Evolutionary conservation across 2,797 vertebrate species (phyloP).

Genomic region (Acridotheres tristis): DNA sequence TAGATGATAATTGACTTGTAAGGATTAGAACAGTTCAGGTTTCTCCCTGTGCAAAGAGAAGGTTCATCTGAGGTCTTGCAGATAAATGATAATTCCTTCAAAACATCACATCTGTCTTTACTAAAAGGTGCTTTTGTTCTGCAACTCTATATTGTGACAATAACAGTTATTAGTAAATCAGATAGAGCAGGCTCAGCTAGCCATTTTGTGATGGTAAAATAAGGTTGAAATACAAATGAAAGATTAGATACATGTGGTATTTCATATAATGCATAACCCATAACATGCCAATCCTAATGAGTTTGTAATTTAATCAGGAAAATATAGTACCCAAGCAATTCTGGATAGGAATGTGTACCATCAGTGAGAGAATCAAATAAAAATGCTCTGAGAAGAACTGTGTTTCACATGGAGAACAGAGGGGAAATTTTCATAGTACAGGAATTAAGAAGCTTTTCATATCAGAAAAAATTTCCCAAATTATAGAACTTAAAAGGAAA

Average conservation of each 20-base stretch:
- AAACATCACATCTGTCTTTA: slow-evolving; percentile 15
- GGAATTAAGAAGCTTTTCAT: neutral
- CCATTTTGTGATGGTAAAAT: neutral
- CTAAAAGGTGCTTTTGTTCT: slow-evolving; percentile 20
- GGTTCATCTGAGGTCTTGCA: slow-evolving; percentile 66
- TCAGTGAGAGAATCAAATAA: neutral
- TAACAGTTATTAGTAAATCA: slow-evolving; percentile 9
- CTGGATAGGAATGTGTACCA: neutral
- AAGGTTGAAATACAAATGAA: slow-evolving; percentile 3
- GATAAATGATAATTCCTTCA: slow-evolving; percentile 6
- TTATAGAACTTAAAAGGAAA: neutral
- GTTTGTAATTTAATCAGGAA: slow-evolving; percentile 19
- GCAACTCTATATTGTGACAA: neutral
- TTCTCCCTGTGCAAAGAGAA: slow-evolving; percentile 40
- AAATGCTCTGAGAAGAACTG: neutral
- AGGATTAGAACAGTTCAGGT: slow-evolving; percentile 50
- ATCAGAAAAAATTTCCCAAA: neutral
- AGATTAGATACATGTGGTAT: neutral
- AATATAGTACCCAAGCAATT: neutral
- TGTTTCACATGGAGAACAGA: neutral
- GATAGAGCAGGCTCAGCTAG: neutral
- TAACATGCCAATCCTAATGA: slow-evolving; percentile 13
- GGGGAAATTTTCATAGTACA: neutral
- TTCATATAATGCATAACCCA: slow-evolving; percentile 13
- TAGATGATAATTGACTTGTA: slow-evolving; percentile 70